Evolutionary conservation across 2,888 invertebrate species (phyloP), one percentile per base, ranked within the genome.

Genomic region (Xestia sexstrigata): DNA sequence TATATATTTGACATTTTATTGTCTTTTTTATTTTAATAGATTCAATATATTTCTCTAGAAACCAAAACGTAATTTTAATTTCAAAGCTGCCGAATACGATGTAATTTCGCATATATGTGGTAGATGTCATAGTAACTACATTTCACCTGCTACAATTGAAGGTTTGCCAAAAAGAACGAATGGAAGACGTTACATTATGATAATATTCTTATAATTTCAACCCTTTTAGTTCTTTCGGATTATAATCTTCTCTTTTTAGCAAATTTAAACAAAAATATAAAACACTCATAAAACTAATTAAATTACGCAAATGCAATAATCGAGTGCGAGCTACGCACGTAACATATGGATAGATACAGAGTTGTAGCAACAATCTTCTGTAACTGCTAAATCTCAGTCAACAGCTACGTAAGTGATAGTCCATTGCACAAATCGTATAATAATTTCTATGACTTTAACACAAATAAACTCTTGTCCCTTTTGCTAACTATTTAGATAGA

Each of bases 271-370:
- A 93, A 92, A 91, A 90, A 91, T 90, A 90, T 91, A 91, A 91
- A 92, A 93, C 90, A 91, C 93, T 91, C 89, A 90, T 92, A 93
- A 86, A 93, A 91, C 93, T 95, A 95, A 94, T 94, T 95, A 96
- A 94, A 95, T 95, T 95, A 96, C 93, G 94, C 94, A 95, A 96
- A 96, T 96, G 96, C 96, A 96, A 93, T 92, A 90, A 93, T 93
- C 79, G 90, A 91, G 93, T 93, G 93, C 94, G 92, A 87, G 87
- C 82, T 82, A 88, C 90, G 91, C 92, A 91, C 90, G 89, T 85
- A 71, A 82, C 86, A 79, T 91, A 91, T 89, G 89, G 89, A 91
- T 90, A 91, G 89, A 91, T 85, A 91, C 89, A 90, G 89, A 93
- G 91, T 93, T 95, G 94, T 93, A 94, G 93, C 96, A 95, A 95